Conservation (phyloP, 2,888 invertebrate species). For the Stenchaetothrips biformis region DNA sequence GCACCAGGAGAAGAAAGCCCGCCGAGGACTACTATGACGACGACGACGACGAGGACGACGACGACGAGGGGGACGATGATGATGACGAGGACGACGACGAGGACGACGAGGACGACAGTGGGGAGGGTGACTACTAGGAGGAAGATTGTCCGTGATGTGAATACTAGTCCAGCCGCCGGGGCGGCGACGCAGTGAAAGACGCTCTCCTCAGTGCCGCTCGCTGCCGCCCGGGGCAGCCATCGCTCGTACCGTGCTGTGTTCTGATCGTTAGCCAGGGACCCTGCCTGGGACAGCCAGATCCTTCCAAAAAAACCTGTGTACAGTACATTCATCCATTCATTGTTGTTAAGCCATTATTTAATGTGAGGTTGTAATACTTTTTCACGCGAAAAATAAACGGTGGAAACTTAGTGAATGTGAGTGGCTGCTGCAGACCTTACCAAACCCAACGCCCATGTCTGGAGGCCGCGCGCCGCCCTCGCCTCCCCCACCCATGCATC, state of each 20-base stretch:
- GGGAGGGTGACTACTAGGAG: neutral
- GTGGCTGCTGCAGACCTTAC: neutral
- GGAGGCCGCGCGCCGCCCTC: neutral
- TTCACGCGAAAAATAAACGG: neutral
- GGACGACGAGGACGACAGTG: constrained; percentile 34
- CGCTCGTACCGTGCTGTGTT: neutral
- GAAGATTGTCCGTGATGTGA: neutral
- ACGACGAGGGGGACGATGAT: constrained; percentile 33
- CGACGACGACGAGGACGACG: constrained; percentile 35
- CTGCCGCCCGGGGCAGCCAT: neutral
- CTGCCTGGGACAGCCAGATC: no score
- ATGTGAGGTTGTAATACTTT: neutral
- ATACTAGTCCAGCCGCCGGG: neutral
- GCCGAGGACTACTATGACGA: constrained; percentile 31
- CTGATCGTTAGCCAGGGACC: no score
- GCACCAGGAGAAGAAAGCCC: constrained; percentile 27
- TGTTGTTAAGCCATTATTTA: constrained; percentile 1
- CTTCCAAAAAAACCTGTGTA: neutral
- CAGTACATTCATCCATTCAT: neutral
- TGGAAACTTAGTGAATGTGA: neutral
- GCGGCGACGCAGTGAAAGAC: neutral
- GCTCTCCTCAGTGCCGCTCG: neutral
- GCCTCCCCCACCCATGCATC: no score
- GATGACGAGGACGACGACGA: constrained; percentile 37
- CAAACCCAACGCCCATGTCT: neutral